Evolutionary conservation across 2,113 vertebrate species (phyloP), one percentile per base, ranked within the genome.

Genomic region (Thunnus maccoyii): DNA sequence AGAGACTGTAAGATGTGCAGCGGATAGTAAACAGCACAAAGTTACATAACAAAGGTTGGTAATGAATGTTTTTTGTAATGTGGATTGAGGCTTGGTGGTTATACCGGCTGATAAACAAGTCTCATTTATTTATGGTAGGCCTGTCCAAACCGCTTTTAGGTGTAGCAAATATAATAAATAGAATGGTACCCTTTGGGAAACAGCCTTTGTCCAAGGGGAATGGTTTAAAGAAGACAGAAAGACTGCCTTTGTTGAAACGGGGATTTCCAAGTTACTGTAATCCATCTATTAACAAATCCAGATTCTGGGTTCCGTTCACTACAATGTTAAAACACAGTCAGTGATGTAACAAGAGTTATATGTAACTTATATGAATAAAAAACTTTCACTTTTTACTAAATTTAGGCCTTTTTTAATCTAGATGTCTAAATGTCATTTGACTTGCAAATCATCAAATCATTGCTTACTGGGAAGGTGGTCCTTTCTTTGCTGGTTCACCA

Each of bases 21-120:
- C 27, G 11, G 6, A 72, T n/a, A 8, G 41, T 32, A 2, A 12
- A 46, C 13, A 25, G 41, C 47, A 20, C 1, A 10, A 22, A 22
- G 79, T 91, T 86, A 78, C 76, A 66, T 86, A 88, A 91, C 61
- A 22, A 72, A 56, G 47, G 12, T 66, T 64, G 5, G 54, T 61
- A 52, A 56, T 30, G 12, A 78, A 41, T 10, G 64, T 12, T 80
- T n/a, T 57, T 67, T 46, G 20, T 62, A 70, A 76, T 30, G 17
- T 5, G 12, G 16, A 52, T 48, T 61, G 79, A 76, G 72, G 63
- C 17, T 63, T 74, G 1, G 76, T 60, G 86, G 82, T 79, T 65
- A 18, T 65, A 85, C 32, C 32, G 46, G 83, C 70, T 86, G 74
- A 80, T 60, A 14, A 75, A 64, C 9, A 70, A 56, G 48, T 58